phyloP scores from a whole-genome alignment of 2,888 invertebrate genomes.

The Dysmachus trigonus region DNA sequence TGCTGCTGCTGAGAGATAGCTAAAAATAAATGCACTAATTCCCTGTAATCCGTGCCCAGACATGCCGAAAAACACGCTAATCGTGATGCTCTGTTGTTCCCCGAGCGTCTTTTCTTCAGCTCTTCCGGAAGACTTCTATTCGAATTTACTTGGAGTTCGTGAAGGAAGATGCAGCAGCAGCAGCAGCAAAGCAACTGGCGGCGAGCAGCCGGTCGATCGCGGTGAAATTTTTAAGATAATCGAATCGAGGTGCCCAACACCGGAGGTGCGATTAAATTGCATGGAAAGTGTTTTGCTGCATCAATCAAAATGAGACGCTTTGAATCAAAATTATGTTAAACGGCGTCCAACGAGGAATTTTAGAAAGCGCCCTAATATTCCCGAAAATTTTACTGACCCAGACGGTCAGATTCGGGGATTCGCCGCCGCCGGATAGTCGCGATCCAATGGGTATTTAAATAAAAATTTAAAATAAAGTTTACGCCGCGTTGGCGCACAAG shows the following conservation, averaged over 20 bases:
- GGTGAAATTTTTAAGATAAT: background rate
- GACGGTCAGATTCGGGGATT: background rate
- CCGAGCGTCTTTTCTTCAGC: background rate
- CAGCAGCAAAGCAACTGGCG: background rate
- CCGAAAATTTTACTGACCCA: background rate
- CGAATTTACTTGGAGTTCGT: background rate
- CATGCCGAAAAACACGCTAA: slow-evolving; percentile 2
- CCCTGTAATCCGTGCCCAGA: background rate
- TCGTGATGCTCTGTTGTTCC: slow-evolving; percentile 7
- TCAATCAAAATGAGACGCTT: background rate
- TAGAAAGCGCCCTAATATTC: background rate
- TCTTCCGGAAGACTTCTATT: background rate
- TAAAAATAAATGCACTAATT: slow-evolving; percentile 16
- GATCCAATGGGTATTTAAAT: background rate
- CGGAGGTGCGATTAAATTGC: background rate
- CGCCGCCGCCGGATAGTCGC: background rate
- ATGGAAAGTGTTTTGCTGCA: background rate
- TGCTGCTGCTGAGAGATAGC: background rate
- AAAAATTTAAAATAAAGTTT: background rate
- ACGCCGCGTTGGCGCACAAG: background rate
- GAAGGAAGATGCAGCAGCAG: background rate
- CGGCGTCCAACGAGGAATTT: background rate
- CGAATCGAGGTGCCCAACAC: background rate
- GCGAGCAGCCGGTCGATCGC: background rate
- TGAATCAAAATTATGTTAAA: background rate